Percentiles rank a stretch among this genome's conserved stretches.
phyloP scores from a whole-genome alignment of 2,797 vertebrate species.

The Hydrolagus colliei region DNA sequence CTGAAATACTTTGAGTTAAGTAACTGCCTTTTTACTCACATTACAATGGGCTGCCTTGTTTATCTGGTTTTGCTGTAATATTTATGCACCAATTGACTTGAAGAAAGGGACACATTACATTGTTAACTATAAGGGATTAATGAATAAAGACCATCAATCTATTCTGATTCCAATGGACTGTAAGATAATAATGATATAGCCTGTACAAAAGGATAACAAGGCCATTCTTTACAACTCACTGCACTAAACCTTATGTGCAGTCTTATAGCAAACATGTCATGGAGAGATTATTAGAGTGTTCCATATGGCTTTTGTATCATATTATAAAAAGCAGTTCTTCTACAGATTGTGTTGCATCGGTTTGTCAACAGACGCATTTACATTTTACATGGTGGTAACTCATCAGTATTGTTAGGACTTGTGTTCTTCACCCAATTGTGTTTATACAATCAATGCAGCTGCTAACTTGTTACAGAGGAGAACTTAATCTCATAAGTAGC shows the following conservation, averaged over 20 bases:
- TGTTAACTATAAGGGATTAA: neutral
- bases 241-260: neutral
- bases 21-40: too few species aligned
- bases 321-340: neutral
- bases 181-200: neutral
- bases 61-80: too few species aligned
- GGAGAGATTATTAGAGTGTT: neutral
- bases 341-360: neutral
- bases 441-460: constrained; percentile 26
- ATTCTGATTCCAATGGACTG: neutral
- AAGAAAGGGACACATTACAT: neutral
- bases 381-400: constrained; percentile 5
- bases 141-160: neutral
- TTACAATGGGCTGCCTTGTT: too few species aligned
- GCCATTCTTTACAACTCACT: neutral
- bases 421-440: constrained; percentile 17
- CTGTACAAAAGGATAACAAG: neutral
- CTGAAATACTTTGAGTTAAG: too few species aligned
- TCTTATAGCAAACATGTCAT: neutral
- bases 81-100: neutral
- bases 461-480: constrained; percentile 9
- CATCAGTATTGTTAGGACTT: constrained; percentile 14
- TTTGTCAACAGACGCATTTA: neutral
- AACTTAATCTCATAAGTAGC: constrained; percentile 25
- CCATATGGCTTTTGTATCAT: too few species aligned